A percentile compares a stretch with the other conserved stretches of the same genome.
These are phyloP conservation scores for Sardinella longiceps DNA, from an alignment of 2,797 vertebrate genomes.

Conservation along the genomic window DNA sequence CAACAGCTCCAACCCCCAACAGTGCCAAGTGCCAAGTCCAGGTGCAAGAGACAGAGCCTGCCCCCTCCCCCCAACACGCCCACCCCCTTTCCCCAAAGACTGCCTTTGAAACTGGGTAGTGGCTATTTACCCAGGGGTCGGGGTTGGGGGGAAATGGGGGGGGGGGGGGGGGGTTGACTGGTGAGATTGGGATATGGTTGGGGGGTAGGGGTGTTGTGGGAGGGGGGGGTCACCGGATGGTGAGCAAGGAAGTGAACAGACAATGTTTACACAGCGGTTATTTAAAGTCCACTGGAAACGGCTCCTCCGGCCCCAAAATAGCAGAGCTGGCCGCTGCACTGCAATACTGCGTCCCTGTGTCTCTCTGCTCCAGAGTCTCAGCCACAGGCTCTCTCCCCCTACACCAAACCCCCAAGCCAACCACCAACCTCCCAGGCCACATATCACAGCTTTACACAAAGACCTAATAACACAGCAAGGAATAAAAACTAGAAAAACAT, in stretches of 20 bases:
- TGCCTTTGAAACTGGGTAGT: background rate
- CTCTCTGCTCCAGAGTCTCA: too few species aligned
- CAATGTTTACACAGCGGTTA: constrained; percentile 73
- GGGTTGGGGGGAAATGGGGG: background rate
- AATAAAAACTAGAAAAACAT: background rate
- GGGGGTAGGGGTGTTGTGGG: background rate
- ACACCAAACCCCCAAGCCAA: background rate
- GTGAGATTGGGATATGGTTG: background rate
- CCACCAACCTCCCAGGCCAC: background rate
- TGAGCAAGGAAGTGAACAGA: constrained; percentile 59
- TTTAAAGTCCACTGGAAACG: constrained; percentile 61
- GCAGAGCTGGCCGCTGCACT: constrained; percentile 6
- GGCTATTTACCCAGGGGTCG: background rate
- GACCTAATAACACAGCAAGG: constrained; percentile 8
- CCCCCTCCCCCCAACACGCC: too few species aligned
- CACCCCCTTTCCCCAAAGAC: constrained; percentile 49
- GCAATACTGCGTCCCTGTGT: background rate
- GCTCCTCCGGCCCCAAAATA: constrained; percentile 27
- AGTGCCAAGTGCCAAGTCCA: constrained; percentile 56
- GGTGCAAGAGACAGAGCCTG: constrained; percentile 50
- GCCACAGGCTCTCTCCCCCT: background rate
- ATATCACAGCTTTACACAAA: background rate
- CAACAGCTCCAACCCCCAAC: constrained; percentile 59
- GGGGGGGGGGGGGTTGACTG: background rate
- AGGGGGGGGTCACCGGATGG: constrained; percentile 38